phyloP scores from a whole-genome alignment of 1,140 invertebrate species.

The Bombus confusus region DNA sequence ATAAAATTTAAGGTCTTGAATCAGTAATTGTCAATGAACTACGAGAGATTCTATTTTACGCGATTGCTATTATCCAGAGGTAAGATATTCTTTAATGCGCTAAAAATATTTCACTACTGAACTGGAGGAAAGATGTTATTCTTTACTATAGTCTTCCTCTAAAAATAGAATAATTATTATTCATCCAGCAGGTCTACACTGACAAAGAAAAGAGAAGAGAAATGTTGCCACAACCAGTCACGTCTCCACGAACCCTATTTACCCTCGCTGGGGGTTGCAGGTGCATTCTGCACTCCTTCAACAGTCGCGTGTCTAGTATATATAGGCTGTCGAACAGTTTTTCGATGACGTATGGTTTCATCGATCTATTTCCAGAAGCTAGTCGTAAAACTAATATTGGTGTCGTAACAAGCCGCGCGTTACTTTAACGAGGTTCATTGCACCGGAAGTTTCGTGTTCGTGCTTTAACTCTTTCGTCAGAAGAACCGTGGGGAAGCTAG shows the following conservation, averaged over 20 bases:
- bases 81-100: too few relatives aligned
- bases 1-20: too few relatives aligned
- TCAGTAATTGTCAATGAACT: too few relatives aligned
- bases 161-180: background rate
- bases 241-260: background rate
- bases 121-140: background rate
- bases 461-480: slow-evolving; percentile 66
- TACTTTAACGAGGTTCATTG: slow-evolving; percentile 69
- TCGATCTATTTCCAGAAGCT: slow-evolving; percentile 69
- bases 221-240: background rate
- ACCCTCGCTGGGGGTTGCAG: slow-evolving; percentile 38
- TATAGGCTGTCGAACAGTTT: slow-evolving; percentile 52
- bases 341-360: slow-evolving; percentile 59
- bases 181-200: too few relatives aligned
- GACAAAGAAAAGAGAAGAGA: background rate
- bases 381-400: slow-evolving; percentile 68
- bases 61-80: too few relatives aligned
- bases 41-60: too few relatives aligned
- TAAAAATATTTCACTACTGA: background rate
- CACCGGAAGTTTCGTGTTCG: slow-evolving; percentile 70
- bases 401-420: slow-evolving; percentile 55
- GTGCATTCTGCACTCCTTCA: slow-evolving; percentile 32
- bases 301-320: slow-evolving; percentile 9
- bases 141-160: background rate
- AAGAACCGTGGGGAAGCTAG: slow-evolving; percentile 42